phyloP scores from a whole-genome alignment of 2,888 invertebrate species.

The Ophraella communa region DNA sequence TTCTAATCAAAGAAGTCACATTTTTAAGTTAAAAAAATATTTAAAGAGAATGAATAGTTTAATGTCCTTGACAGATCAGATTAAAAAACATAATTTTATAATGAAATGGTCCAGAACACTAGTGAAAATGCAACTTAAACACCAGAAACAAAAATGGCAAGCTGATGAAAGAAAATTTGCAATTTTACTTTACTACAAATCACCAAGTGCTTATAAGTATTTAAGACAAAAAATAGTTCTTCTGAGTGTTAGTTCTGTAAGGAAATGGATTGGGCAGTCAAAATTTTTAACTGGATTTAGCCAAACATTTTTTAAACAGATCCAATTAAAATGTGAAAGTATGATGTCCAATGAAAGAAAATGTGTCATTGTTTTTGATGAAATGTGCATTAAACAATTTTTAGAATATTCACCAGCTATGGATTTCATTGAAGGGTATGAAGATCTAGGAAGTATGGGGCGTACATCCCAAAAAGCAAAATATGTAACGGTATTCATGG shows the following conservation, averaged over 20 bases:
- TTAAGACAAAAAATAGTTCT: neutral
- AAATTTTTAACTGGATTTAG: neutral
- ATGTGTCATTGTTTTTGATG: neutral
- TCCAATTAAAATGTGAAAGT: neutral
- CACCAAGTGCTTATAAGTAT: neutral
- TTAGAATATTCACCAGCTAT: neutral
- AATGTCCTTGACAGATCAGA: neutral
- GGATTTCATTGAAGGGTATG: conserved; percentile 4
- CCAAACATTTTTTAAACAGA: neutral
- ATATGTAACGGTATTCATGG: conserved; percentile 4
- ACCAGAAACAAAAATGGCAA: neutral
- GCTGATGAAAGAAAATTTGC: conserved; percentile 2
- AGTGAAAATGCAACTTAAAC: conserved; percentile 2
- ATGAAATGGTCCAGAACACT: conserved; percentile 4
- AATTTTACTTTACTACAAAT: neutral
- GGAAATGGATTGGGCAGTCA: neutral
- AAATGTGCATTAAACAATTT: neutral
- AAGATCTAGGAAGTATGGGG: neutral
- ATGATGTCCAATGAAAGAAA: neutral
- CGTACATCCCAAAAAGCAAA: conserved; percentile 1
- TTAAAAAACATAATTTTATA: neutral
- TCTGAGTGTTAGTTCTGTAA: neutral
- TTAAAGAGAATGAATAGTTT: neutral
- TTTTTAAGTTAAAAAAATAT: neutral
- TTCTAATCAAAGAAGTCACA: neutral